These are phyloP conservation scores for Zaprionus bogoriensis DNA, from an alignment of 2,888 invertebrate genomes.

Conservation along the genomic window DNA sequence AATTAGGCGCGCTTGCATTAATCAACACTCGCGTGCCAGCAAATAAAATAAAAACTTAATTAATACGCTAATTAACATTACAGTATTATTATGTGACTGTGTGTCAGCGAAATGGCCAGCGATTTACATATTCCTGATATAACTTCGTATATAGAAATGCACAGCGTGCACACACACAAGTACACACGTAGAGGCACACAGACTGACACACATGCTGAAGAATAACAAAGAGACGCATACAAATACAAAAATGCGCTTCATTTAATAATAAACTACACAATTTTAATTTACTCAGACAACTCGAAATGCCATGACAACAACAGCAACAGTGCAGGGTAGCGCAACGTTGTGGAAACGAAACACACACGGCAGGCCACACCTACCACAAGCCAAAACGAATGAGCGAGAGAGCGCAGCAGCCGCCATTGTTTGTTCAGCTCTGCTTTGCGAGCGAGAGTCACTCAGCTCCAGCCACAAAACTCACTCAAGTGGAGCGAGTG, in stretches of 20 bases:
- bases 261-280: constrained; percentile 82
- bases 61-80: constrained; percentile 75
- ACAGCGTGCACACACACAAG: constrained; percentile 2
- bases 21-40: constrained; percentile 31
- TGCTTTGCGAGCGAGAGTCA: constrained; percentile 8
- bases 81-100: constrained; percentile 69
- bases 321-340: neutral
- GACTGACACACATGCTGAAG: constrained; percentile 2
- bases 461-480: constrained; percentile 25
- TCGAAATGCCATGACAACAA: neutral
- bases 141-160: constrained; percentile 15
- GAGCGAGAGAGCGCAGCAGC: constrained; percentile 25
- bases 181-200: too few species aligned
- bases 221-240: constrained; percentile 45
- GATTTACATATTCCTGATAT: constrained; percentile 50
- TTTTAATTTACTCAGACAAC: constrained; percentile 79
- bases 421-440: constrained; percentile 62
- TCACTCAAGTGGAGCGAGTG: constrained; percentile 10
- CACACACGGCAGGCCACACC: constrained; percentile 51
- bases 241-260: constrained; percentile 77
- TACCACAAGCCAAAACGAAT: constrained; percentile 14
- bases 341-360: constrained; percentile 52
- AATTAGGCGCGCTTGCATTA: constrained; percentile 1
- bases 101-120: constrained; percentile 32
- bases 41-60: constrained; percentile 62